Evolutionary conservation across 2,888 invertebrate genomes (phyloP), one percentile per base, ranked within the genome.

Genomic region (Euzophera pinguis): DNA sequence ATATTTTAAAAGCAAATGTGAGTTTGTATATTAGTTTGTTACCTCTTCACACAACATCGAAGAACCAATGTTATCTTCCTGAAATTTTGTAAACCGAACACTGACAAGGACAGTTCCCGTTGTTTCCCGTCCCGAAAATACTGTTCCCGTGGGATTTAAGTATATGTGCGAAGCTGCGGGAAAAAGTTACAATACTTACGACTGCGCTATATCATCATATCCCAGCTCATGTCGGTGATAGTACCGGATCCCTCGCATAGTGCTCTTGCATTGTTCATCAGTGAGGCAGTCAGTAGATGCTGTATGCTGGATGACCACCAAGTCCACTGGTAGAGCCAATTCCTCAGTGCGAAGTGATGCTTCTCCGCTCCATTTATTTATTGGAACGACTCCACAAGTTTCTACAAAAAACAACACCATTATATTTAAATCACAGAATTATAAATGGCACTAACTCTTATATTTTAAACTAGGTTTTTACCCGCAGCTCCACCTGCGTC

Each of bases 231-330:
- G 76, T 70, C 90, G 90, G 14, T 93, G 93, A 59, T 86, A 87
- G 48, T 77, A 70, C 57, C 93, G 91, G 35, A 93, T 92, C 17
- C 71, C 78, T 22, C 71, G 78, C 3, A 89, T 65, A 0, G 74
- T 59, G 4, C 60, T 57, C 3, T 81, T 73, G 59, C 93, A 93
- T 0, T 74, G 64, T 0, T 64, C 67, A 49, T 83, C 79, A 0
- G 75, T 79, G 0, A 53, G 27, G 55, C 93, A 93, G 12, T 79
- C 75, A 0, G 77, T 65, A 0, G 91, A 90, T 0, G 86, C 92
- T 0, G 93, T 92, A 58, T 93, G 93, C 61, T 92, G 92, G 41
- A 93, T 79, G 0, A 93, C 63, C 0, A 90, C 92, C 53, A 91
- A 78, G 3, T 80, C 70, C 13, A 93, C 73, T 0, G 93, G 93